Evolutionary conservation across 2,888 invertebrate genomes (phyloP), one percentile per base, ranked within the genome.

Genomic region (Eristalinus aeneus): DNA sequence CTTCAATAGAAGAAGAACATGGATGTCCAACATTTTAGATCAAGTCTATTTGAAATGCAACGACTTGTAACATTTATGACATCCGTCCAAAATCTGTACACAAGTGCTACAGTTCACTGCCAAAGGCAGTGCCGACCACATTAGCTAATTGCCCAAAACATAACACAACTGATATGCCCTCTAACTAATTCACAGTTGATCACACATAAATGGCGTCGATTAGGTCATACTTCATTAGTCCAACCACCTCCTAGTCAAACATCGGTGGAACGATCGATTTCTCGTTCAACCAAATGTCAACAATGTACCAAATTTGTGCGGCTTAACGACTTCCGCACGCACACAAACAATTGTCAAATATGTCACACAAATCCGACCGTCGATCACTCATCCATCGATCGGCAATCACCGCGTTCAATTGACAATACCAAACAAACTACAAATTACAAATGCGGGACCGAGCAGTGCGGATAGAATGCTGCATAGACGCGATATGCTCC

Each of bases 321-420:
- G 46, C 58, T 78, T 78, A 31, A 78, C 72, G 78, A 78, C 71
- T 78, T 78, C 78, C 78, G 78, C 20, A 56, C 31, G 46, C 64
- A 64, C 63, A 71, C 54, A 77, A 36, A 63, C 46, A 46, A 46
- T 46, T 46, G 46, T 46, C 46, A 46, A 46, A 46, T 46, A 46
- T 46, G 63, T 32, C 34, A 53, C 54, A 32, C 75, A 64, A 71
- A 58, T 11, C 11, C 56, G 69, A 78, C 46, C 77, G 16, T 71
- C 58, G 71, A 78, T 53, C 68, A 46, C 16, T 46, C 46, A 46
- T 16, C 16, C 46, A n/a, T 68, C 68, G 23, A 54, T 69, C 76
- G 46, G 65, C 78, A 71, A 72, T 71, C 58, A 27, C 46, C 34
- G 54, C 64, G 64, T 71, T 64, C 64, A 64, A 78, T 78, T 78